Evolutionary conservation across 2,797 vertebrate genomes (phyloP), one percentile per base, ranked within the genome.

Genomic region (Siniperca scherzeri): DNA sequence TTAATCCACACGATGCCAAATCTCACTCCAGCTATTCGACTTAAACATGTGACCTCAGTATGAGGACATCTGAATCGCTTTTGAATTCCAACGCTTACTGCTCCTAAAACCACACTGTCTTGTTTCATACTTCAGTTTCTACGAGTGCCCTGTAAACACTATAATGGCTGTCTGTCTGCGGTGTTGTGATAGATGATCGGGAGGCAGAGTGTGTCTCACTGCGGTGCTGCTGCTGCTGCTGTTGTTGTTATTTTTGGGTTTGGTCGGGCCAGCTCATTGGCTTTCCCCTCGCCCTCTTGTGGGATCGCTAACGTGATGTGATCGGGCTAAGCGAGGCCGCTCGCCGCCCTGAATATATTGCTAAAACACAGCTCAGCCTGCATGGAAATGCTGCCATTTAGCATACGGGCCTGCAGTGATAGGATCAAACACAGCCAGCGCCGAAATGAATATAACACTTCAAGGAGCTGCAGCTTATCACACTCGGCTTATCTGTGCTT

Each of bases 141-240:
- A 36, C 70, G 40, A 3, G 44, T 69, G 71, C 30, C 66, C 30
- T 40, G 62, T 67, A 59, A 73, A 59, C 42, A 17, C 19, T 2
- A 5, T n/a, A n/a, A 55, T 42, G 4, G 40, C 42, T 17, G 33
- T 57, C 14, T 25, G 74, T 77, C 55, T 72, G 56, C 44, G 67
- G 7, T 60, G 65, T 22, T 52, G 42, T 68, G 57, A 69, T 12
- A 3, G 38, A 40, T 87, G 85, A 90, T 89, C 80, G 83, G 87
- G 77, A 90, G 78, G 77, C 86, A 75, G 83, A 74, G 16, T 3
- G 76, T 53, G 80, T 86, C 71, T 85, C 84, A 78, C 78, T 88
- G 75, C 69, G 2, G 57, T 2, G 21, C 52, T 71, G 72, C 38
- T 70, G 57, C 48, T 19, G 56, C 5, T 42, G 55, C 13, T 53